phyloP scores from a whole-genome alignment of 2,797 vertebrate genomes.

The Pangasius mekongensis region DNA sequence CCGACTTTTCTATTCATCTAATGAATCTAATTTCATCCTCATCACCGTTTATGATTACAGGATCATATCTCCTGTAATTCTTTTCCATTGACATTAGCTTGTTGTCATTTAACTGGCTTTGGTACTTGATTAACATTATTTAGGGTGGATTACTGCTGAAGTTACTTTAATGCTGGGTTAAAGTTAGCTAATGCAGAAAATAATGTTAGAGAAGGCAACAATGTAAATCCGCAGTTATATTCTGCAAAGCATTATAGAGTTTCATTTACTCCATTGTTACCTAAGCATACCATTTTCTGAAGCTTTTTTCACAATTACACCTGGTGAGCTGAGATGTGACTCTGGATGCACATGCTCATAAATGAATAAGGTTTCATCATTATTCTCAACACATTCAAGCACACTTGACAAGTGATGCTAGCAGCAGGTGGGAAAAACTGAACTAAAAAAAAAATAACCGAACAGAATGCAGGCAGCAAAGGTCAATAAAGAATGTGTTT shows the following conservation, averaged over 20 bases:
- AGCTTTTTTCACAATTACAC: neutral
- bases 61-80: neutral
- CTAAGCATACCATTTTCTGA: neutral
- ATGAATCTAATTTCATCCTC: neutral
- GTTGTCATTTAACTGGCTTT: neutral
- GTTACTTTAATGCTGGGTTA: neutral
- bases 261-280: neutral
- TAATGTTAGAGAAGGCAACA: neutral
- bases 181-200: neutral
- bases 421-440: neutral
- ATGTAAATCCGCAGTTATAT: neutral
- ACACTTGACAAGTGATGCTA: neutral
- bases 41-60: neutral
- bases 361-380: neutral
- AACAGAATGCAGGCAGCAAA: neutral
- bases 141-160: neutral
- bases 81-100: neutral
- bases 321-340: neutral
- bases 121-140: neutral
- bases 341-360: neutral
- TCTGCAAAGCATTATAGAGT: neutral
- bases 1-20: neutral
- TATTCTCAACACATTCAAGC: neutral
- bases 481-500: constrained; percentile 27
- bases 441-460: neutral